These are phyloP conservation scores for Lamellibrachia luymesi DNA, from an alignment of 1,140 invertebrate species.

Conservation along the genomic window DNA sequence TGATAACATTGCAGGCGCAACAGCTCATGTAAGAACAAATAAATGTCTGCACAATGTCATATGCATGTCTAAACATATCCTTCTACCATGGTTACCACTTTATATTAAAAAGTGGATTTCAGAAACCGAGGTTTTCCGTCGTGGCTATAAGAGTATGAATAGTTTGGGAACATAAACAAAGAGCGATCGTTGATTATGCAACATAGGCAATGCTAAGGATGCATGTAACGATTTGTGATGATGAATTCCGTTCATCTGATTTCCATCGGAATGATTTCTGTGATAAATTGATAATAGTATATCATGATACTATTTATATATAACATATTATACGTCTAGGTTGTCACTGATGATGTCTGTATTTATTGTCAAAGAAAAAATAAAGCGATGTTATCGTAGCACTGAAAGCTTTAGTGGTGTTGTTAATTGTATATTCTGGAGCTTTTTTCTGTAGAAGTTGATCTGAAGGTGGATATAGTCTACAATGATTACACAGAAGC, in stretches of 20 bases:
- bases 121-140: background rate
- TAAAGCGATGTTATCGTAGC: background rate
- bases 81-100: background rate
- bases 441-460: background rate
- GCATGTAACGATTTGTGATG: background rate
- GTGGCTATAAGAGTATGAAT: background rate
- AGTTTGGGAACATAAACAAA: background rate
- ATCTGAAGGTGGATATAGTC: background rate
- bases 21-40: background rate
- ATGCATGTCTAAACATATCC: background rate
- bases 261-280: background rate
- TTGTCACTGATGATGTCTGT: background rate
- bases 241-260: background rate
- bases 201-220: background rate
- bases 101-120: background rate
- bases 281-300: background rate
- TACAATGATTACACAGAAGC: background rate
- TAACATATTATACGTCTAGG: background rate
- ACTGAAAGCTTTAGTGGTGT: background rate
- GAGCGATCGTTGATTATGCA: background rate
- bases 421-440: background rate
- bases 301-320: background rate
- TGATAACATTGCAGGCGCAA: background rate
- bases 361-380: background rate
- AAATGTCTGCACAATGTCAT: background rate